These are phyloP conservation scores for Tetramorium alpestre DNA, from an alignment of 1,140 invertebrate species.

Conservation along the genomic window DNA sequence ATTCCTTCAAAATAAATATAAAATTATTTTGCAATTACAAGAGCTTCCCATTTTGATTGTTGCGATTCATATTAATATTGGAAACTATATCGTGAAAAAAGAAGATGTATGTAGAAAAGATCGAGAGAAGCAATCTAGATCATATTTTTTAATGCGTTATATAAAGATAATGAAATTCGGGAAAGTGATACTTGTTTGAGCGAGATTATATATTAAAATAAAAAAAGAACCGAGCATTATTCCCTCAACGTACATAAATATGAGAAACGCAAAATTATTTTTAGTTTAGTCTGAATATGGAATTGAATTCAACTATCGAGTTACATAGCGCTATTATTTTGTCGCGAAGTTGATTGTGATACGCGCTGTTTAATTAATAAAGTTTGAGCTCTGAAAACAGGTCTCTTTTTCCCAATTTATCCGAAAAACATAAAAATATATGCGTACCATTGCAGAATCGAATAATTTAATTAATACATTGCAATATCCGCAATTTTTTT, in stretches of 20 bases:
- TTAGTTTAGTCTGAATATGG: neutral
- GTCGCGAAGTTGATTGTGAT: slow-evolving; percentile 3
- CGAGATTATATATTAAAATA: neutral
- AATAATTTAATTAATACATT: neutral
- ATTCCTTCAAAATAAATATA: neutral
- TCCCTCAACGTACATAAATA: neutral
- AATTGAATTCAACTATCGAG: slow-evolving; percentile 17
- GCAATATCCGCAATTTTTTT: neutral
- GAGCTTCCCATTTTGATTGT: neutral
- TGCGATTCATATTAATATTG: neutral
- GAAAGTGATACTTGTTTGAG: neutral
- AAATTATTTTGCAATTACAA: neutral
- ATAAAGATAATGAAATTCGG: neutral
- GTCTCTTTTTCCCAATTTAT: neutral
- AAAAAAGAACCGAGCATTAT: neutral
- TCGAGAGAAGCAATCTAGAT: neutral
- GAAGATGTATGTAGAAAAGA: neutral
- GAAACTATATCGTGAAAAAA: neutral
- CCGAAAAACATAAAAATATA: neutral
- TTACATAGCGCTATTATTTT: neutral
- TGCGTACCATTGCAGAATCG: neutral
- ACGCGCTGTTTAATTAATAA: slow-evolving; percentile 25
- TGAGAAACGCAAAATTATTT: neutral
- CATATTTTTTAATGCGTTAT: neutral
- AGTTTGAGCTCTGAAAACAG: neutral